Evolutionary conservation across 2,797 vertebrate genomes (phyloP).

Genomic region (Mionectes olivaceus): DNA sequence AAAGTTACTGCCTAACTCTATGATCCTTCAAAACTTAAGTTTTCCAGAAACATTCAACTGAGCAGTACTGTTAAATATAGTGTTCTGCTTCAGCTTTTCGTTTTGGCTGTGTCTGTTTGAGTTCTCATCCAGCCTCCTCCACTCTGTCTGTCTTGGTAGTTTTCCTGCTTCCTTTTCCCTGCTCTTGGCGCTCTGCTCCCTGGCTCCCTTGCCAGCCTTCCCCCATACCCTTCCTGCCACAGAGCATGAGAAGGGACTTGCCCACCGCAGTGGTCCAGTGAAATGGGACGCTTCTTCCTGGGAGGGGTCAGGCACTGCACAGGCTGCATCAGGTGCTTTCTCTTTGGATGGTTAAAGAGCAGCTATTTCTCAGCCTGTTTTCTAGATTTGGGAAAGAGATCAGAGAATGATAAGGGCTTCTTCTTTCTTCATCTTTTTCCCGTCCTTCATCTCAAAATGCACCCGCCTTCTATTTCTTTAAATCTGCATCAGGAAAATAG

Average conservation of each 20-base stretch:
- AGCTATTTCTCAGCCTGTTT: not conserved
- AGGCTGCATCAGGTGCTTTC: not conserved
- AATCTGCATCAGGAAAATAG: not conserved
- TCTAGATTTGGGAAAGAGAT: not conserved
- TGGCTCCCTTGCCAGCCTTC: not conserved
- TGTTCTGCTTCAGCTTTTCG: not conserved
- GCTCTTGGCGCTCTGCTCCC: not conserved
- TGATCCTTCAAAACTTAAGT: not conserved
- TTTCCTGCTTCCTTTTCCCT: slow-evolving; percentile 15
- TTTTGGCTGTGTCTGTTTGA: slow-evolving; percentile 17
- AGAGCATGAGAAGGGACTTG: accelerated
- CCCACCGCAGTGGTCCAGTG: accelerated
- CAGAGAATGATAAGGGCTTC: not conserved
- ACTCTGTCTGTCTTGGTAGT: slow-evolving; percentile 50
- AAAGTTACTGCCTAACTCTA: not conserved
- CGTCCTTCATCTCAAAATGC: not conserved
- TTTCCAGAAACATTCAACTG: not conserved
- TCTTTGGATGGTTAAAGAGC: accelerated
- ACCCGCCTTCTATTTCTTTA: not conserved
- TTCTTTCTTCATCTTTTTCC: not conserved
- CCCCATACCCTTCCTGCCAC: accelerated
- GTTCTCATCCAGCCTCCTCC: slow-evolving; percentile 52
- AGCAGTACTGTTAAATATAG: slow-evolving; percentile 47
- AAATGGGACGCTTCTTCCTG: accelerated
- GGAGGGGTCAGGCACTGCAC: accelerated